These are phyloP conservation scores for Shargacucullia verbasci DNA, from an alignment of 2,888 invertebrate species.

Conservation along the genomic window DNA sequence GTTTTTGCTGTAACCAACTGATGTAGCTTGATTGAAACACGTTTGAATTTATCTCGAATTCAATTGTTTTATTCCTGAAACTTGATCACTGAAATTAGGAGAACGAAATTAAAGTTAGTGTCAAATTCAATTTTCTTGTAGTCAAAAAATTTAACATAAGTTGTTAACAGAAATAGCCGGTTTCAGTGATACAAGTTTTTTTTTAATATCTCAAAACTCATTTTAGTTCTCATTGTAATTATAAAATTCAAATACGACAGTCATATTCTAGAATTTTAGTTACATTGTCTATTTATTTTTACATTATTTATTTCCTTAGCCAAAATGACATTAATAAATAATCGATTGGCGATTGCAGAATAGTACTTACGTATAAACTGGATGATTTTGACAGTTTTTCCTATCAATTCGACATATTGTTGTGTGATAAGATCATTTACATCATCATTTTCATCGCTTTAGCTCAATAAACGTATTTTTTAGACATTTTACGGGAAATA, in stretches of 20 bases:
- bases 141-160: constrained; percentile 47
- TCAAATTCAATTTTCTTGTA: constrained; percentile 50
- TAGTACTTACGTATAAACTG: constrained; percentile 57
- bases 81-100: constrained; percentile 50
- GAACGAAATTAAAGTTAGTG: constrained; percentile 40
- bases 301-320: constrained; percentile 56
- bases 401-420: constrained; percentile 48
- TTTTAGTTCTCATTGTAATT: constrained; percentile 30
- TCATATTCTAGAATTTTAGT: constrained; percentile 52
- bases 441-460: neutral
- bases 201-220: constrained; percentile 19
- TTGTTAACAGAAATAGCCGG: constrained; percentile 11
- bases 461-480: constrained; percentile 28
- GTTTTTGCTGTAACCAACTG: too few species aligned
- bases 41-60: constrained; percentile 32
- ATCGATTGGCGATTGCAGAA: constrained; percentile 54
- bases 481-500: constrained; percentile 27
- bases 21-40: constrained; percentile 18
- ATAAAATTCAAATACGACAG: constrained; percentile 46
- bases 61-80: constrained; percentile 6
- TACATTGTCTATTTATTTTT: constrained; percentile 51
- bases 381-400: constrained; percentile 31
- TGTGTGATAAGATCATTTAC: constrained; percentile 15
- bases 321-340: constrained; percentile 45
- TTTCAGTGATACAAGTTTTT: constrained; percentile 51